Conservation (phyloP, 2,113 vertebrate species). For the Litocranius walleri region DNA sequence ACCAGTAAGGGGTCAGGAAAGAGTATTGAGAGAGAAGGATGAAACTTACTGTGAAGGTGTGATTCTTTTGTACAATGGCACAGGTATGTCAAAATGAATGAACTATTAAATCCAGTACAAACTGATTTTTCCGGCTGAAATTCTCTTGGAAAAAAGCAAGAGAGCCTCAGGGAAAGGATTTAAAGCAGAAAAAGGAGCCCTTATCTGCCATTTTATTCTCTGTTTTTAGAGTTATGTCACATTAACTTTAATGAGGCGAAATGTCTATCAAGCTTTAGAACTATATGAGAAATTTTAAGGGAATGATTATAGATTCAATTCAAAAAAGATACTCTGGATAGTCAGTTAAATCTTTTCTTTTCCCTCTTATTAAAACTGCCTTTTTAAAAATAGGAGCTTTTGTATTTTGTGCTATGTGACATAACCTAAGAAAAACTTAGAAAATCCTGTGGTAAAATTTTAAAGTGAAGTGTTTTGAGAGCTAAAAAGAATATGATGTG, state of each 20-base stretch:
- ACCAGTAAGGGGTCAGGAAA: neutral
- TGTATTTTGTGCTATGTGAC: constrained; percentile 58
- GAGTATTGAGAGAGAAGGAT: neutral
- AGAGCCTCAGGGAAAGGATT: constrained; percentile 25
- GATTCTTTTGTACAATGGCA: neutral
- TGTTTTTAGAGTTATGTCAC: constrained; percentile 54
- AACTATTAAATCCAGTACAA: constrained; percentile 13
- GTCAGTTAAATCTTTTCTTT: constrained; percentile 60
- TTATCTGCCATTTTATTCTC: constrained; percentile 50
- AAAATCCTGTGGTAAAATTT: constrained; percentile 77
- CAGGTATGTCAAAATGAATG: neutral
- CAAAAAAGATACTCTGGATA: constrained; percentile 35
- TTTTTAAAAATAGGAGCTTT: constrained; percentile 59
- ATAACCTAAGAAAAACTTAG: constrained; percentile 63
- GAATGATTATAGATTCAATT: constrained; percentile 61
- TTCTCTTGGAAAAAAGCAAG: constrained; percentile 10
- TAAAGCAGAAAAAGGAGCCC: constrained; percentile 22
- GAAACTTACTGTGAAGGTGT: too few relatives aligned
- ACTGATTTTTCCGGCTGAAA: neutral
- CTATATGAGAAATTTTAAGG: constrained; percentile 51
- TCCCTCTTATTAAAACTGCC: constrained; percentile 47
- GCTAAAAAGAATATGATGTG: constrained; percentile 62
- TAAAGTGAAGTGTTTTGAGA: constrained; percentile 78
- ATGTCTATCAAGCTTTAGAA: constrained; percentile 66
- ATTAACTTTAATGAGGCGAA: constrained; percentile 74